Base-by-base conservation (phyloP, 2,888 invertebrate genomes). In the Eretmocerus hayati region DNA sequence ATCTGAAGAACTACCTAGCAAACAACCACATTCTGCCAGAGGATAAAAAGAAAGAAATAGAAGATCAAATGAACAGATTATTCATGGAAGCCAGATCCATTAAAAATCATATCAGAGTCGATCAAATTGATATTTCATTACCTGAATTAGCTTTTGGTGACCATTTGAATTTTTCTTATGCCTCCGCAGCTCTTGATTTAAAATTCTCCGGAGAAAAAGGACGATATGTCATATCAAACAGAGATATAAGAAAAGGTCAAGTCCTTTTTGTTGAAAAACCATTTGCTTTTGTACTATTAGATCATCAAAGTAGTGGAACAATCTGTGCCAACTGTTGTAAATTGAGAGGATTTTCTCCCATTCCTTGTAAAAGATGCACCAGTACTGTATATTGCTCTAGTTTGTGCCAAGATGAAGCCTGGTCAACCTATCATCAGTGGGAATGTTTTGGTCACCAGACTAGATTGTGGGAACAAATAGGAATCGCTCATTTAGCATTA, bases 221-320 rank as follows among this genome's bases (percentile, higher is more conserved):
- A 0, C 76, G 88, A 23, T 78, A 81, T 66, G 81, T 90, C 13
- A 64, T 81, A 23, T 79, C 86, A 1, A 77, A 73, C 11, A 73
- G 75, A 50, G 66, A 73, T 26, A 75, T 87, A 3, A 67, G 73
- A 8, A 75, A 78, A 39, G 89, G 88, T 0, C 84, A 88, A 58
- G 74, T 86, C 1, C 69, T 95, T 32, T 87, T 91, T 66, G 76
- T 82, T 0, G 94, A 94, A 68, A 80, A 82, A 58, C 87, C 93
- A 0, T 87, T 84, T 66, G 81, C 87, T 2, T 86, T 87, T 69
- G 87, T 90, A 2, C 76, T 81, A 53, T 66, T 84, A 9, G 77
- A 79, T 50, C 65, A 74, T 59, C 71, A 73, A 53, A 64, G 70
- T 22, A 70, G 74, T 57, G 69, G 78, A 64, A 59, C 62, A 15